Percentiles rank a stretch among this genome's conserved stretches.
phyloP scores from a whole-genome alignment of 2,888 invertebrate species.

The Eudemis profundana region DNA sequence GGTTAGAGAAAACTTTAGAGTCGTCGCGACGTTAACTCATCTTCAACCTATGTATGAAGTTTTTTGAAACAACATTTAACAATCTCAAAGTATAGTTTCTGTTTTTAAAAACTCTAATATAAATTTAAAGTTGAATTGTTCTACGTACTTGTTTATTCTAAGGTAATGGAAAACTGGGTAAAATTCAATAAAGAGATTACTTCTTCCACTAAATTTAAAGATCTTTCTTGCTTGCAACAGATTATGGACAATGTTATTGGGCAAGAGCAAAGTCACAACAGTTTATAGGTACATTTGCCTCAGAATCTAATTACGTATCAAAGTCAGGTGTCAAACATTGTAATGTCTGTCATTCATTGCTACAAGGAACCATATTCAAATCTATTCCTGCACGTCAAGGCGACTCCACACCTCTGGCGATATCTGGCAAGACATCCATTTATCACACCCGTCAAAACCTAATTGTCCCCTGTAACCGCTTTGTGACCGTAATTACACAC shows the following conservation, averaged over 20 bases:
- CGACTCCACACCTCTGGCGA: slow-evolving; percentile 62
- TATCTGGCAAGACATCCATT: slow-evolving; percentile 69
- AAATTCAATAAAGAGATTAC: too few species aligned
- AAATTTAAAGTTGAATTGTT: too few species aligned
- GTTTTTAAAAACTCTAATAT: too few species aligned
- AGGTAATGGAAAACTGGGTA: too few species aligned
- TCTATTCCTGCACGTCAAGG: slow-evolving; percentile 38
- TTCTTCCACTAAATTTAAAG: too few species aligned
- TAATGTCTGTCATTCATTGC: background rate
- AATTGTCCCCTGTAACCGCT: slow-evolving; percentile 83
- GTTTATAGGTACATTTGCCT: background rate
- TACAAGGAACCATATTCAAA: slow-evolving; percentile 12
- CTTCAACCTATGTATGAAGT: too few species aligned
- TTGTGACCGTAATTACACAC: slow-evolving; percentile 83
- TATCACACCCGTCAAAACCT: slow-evolving; percentile 84
- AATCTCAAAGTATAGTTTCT: too few species aligned
- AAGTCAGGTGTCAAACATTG: slow-evolving; percentile 8
- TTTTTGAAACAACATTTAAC: too few species aligned
- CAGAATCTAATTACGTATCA: background rate
- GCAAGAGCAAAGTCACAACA: background rate
- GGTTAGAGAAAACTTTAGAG: slow-evolving; percentile 61
- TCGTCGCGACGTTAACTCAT: slow-evolving; percentile 8
- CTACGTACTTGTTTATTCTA: too few species aligned
- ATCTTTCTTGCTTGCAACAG: too few species aligned
- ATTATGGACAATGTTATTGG: too few species aligned